These are phyloP conservation scores for Mongoloraphidia duomilia DNA, from an alignment of 2,888 invertebrate species.

Conservation along the genomic window DNA sequence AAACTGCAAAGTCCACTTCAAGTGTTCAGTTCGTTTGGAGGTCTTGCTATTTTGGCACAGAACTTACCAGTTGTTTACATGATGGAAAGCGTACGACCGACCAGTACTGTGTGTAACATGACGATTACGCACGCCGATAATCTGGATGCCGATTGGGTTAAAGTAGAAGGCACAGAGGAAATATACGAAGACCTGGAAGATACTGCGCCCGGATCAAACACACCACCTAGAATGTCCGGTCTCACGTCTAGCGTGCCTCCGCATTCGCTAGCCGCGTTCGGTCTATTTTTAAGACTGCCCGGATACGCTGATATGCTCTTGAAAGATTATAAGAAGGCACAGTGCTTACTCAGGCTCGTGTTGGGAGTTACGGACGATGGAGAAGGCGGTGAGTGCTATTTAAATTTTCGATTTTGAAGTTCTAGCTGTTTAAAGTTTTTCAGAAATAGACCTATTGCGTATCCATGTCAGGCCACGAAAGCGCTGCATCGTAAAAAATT, in stretches of 20 bases:
- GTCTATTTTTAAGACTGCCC: conserved; percentile 73
- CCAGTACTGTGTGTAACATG: conserved; percentile 16
- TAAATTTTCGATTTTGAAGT: background rate
- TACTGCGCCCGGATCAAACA: conserved; percentile 29
- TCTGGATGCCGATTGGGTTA: conserved; percentile 46
- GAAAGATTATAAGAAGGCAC: conserved; percentile 68
- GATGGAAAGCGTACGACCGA: conserved; percentile 50
- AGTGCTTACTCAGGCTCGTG: conserved; percentile 71
- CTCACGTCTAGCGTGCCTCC: conserved; percentile 60
- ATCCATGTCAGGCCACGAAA: too few species aligned
- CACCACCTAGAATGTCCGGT: conserved; percentile 33
- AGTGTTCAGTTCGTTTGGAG: conserved; percentile 78
- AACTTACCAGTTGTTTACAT: conserved; percentile 72
- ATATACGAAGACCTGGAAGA: conserved; percentile 48
- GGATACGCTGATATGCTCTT: conserved; percentile 83
- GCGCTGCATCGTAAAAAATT: too few species aligned
- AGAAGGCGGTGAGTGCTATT: conserved; percentile 56
- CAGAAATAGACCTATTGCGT: too few species aligned
- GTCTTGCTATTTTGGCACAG: conserved; percentile 75
- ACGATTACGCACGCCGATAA: conserved; percentile 28
- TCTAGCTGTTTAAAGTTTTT: background rate
- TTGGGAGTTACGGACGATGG: conserved; percentile 86
- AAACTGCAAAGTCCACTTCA: conserved; percentile 49
- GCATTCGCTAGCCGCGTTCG: conserved; percentile 83
- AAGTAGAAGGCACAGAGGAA: conserved; percentile 43